Percentiles rank a stretch among this genome's conserved stretches.
phyloP scores from a whole-genome alignment of 2,888 invertebrate species.

The Dicycla oo region DNA sequence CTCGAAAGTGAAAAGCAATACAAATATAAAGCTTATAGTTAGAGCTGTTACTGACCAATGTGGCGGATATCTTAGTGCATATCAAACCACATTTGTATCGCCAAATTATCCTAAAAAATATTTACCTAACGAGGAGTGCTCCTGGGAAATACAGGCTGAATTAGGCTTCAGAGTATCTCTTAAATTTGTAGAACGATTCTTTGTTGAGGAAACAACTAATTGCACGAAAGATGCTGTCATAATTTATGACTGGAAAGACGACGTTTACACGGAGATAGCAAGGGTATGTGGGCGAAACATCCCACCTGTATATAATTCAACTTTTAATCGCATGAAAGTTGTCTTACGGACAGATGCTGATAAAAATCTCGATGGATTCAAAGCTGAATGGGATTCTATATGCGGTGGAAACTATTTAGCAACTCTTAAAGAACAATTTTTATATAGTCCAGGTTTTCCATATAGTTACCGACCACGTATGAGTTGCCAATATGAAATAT shows the following conservation, averaged over 20 bases:
- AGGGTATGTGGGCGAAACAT: constrained; percentile 93
- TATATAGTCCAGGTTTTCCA: constrained; percentile 95
- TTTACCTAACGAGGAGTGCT: constrained; percentile 94
- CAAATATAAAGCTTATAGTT: constrained; percentile 74
- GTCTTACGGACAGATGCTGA: constrained; percentile 93
- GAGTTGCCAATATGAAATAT: constrained; percentile 92
- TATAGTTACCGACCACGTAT: constrained; percentile 89
- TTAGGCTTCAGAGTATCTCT: constrained; percentile 93
- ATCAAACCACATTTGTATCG: constrained; percentile 84
- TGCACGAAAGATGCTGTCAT: constrained; percentile 94
- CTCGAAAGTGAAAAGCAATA: constrained; percentile 80
- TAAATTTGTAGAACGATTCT: constrained; percentile 93
- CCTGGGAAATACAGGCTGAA: constrained; percentile 93
- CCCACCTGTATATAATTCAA: constrained; percentile 91
- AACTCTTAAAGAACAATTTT: constrained; percentile 81
- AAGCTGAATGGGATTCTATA: constrained; percentile 91
- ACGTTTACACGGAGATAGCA: constrained; percentile 88
- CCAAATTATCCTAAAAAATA: constrained; percentile 92
- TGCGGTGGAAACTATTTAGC: constrained; percentile 94
- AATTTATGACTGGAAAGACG: constrained; percentile 90
- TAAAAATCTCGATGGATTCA: constrained; percentile 93
- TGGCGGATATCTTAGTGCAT: constrained; percentile 91
- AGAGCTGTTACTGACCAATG: constrained; percentile 90
- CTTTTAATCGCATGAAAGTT: constrained; percentile 92
- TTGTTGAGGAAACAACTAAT: constrained; percentile 92